Evolutionary conservation across 2,888 invertebrate genomes (phyloP), one percentile per base, ranked within the genome.

Genomic region (Sympetrum striolatum): DNA sequence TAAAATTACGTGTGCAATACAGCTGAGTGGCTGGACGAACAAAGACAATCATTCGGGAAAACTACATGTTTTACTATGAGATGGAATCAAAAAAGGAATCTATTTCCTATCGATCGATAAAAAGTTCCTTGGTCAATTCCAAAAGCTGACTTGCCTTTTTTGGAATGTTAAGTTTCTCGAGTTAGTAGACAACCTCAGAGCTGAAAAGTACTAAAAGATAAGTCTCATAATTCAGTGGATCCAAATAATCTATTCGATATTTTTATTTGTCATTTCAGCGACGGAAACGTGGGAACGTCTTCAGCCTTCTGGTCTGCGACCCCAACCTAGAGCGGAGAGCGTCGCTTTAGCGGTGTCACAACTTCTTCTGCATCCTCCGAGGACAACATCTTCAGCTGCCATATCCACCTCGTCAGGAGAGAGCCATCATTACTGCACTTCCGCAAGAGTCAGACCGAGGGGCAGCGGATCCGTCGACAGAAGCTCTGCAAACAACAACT

Each of bases 241-340:
- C 44, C 6, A 44, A 44, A 44, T 44, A 44, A 44, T 44, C 44
- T 44, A 44, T 44, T 44, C 44, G 10, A 44, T 44, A 10, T 44
- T 8, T 44, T 10, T 44, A n/a, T 64, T 2, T 8, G 5, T 5
- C 25, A 73, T 93, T 93, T 64, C 93, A 97, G 97, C 95, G 14
- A 95, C 96, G 4, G 97, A 97, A 93, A 95, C 95, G 10, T 97
- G 97, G 97, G 97, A 97, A 93, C 96, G 96, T 92, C 95, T 97
- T 86, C 93, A 94, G 14, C 95, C 96, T 81, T 93, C 94, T 8
- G 95, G 96, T 25, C 48, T 90, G 93, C 95, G 81, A 92, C 97
- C 97, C 0, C 96, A 96, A 53, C 96, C 96, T 0, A 95, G 96
- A 91, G 96, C 96, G 44, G 97, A 96, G 93, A 95, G 96, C 92